A percentile compares a stretch with the other conserved stretches of the same genome.
These are phyloP conservation scores for Diabrotica undecimpunctata DNA, from an alignment of 1,140 invertebrate genomes.

Conservation along the genomic window DNA sequence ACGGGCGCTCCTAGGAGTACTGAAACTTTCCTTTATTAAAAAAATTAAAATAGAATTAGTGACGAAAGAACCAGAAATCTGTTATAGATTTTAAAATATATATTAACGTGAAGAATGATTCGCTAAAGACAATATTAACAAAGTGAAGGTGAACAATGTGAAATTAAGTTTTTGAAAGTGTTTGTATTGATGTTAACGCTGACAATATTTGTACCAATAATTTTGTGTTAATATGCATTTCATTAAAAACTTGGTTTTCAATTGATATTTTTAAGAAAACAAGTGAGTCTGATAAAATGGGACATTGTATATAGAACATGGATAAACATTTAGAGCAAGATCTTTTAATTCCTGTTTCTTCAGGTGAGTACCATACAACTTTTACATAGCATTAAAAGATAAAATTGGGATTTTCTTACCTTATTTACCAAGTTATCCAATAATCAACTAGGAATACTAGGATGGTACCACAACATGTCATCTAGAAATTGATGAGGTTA, in stretches of 20 bases:
- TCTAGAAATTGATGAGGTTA: neutral
- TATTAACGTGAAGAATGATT: too few relatives aligned
- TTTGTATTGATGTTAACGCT: neutral
- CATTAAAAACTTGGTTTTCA: neutral
- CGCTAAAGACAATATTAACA: too few relatives aligned
- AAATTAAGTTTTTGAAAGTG: neutral
- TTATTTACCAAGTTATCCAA: too few relatives aligned
- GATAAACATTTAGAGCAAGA: conserved; percentile 34
- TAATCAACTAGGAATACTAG: too few relatives aligned
- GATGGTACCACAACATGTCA: neutral
- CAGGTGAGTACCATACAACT: conserved; percentile 26
- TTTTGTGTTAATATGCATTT: neutral
- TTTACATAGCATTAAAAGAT: too few relatives aligned
- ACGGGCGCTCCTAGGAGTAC: conserved; percentile 5
- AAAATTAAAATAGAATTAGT: too few relatives aligned
- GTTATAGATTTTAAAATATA: too few relatives aligned
- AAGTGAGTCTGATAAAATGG: conserved; percentile 1
- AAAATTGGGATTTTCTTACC: too few relatives aligned
- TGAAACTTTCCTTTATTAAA: too few relatives aligned
- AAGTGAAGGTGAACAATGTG: too few relatives aligned
- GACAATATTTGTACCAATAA: neutral
- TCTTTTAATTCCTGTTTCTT: conserved; percentile 36
- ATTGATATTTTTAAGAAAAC: too few relatives aligned
- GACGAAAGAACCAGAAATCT: neutral
- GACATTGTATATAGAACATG: conserved; percentile 19